phyloP scores from a whole-genome alignment of 2,113 vertebrate species.

The Tragulus kanchil region DNA sequence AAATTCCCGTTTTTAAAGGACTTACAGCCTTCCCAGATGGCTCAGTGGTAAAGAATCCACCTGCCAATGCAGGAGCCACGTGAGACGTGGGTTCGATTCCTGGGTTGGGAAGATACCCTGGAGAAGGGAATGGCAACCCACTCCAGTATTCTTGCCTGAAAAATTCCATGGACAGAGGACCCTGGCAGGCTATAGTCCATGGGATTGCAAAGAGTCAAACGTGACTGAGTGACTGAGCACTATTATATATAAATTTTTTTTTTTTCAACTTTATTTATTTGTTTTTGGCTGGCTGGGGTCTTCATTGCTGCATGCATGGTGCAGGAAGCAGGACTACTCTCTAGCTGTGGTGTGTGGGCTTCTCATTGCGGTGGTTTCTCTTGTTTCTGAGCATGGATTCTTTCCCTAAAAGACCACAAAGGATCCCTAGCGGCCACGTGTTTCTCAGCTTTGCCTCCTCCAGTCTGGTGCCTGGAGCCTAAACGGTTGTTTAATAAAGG shows the following conservation, averaged over 20 bases:
- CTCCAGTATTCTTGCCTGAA: too few relatives aligned
- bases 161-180: too few relatives aligned
- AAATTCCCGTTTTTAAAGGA: not conserved
- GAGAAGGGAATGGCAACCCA: too few relatives aligned
- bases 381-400: not conserved
- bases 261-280: not conserved
- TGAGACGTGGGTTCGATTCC: too few relatives aligned
- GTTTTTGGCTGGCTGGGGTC: not conserved
- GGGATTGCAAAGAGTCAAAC: too few relatives aligned
- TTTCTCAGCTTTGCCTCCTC: not conserved
- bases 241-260: too few relatives aligned
- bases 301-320: not conserved
- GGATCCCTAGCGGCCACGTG: rapidly evolving
- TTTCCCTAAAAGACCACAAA: not conserved
- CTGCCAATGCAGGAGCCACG: too few relatives aligned
- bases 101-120: too few relatives aligned
- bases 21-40: too few relatives aligned
- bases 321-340: not conserved
- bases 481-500: not conserved
- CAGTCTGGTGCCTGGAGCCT: not conserved
- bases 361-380: not conserved
- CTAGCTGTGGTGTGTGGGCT: not conserved
- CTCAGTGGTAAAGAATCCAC: too few relatives aligned
- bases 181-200: too few relatives aligned
- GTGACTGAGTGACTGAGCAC: too few relatives aligned